phyloP scores from a whole-genome alignment of 2,888 invertebrate genomes.

The Xestia c-nigrum region DNA sequence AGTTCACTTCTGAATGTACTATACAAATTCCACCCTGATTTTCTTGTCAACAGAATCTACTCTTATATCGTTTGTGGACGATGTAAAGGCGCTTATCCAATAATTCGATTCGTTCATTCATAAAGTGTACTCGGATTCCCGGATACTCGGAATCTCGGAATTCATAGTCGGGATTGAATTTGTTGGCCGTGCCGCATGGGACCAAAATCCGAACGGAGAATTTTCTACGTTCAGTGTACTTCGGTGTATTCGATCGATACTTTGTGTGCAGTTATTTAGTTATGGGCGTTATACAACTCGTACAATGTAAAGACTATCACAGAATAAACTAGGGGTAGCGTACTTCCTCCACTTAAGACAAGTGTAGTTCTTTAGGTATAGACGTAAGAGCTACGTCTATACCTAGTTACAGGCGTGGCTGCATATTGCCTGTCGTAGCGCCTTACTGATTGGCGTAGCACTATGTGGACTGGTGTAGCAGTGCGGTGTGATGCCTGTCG shows the following conservation, averaged over 20 bases:
- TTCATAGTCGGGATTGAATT: conserved; percentile 48
- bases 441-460: background rate
- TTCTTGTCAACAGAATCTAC: conserved; percentile 12
- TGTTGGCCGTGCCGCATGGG: conserved; percentile 23
- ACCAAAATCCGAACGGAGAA: conserved; percentile 7
- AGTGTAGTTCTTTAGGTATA: background rate
- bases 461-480: background rate
- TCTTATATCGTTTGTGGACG: conserved; percentile 27
- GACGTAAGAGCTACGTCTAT: background rate
- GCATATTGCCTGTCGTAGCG: background rate
- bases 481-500: background rate
- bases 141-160: conserved; percentile 28
- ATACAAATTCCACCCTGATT: conserved; percentile 15
- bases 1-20: background rate
- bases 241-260: conserved; percentile 7
- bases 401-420: background rate
- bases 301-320: background rate
- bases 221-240: background rate
- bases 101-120: conserved; percentile 51
- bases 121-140: conserved; percentile 35
- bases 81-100: conserved; percentile 39
- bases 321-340: background rate
- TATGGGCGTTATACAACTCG: background rate
- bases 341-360: background rate
- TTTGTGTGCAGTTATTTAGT: background rate